These are phyloP conservation scores for Proales similis DNA, from an alignment of 1,140 invertebrate genomes.

Conservation along the genomic window DNA sequence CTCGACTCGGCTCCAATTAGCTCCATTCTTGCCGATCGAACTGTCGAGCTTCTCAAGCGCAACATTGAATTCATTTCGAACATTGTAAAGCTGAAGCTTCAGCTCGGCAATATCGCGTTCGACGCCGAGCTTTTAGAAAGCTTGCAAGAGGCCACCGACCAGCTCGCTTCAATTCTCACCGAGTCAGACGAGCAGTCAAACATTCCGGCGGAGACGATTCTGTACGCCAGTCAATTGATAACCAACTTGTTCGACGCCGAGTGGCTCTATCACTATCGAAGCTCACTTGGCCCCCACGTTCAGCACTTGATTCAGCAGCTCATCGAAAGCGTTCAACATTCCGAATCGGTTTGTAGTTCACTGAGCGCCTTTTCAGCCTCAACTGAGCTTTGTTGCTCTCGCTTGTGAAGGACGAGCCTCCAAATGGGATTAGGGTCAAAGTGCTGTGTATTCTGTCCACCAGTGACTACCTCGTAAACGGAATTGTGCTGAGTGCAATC, in stretches of 20 bases:
- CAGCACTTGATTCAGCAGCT: too few relatives aligned
- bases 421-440: too few relatives aligned
- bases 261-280: constrained; percentile 30
- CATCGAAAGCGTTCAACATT: too few relatives aligned
- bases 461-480: constrained; percentile 15
- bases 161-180: background rate
- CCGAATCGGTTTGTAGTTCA: too few relatives aligned
- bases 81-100: constrained; percentile 11
- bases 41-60: too few relatives aligned
- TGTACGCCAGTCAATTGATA: constrained; percentile 16
- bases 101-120: constrained; percentile 8
- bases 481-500: background rate
- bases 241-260: constrained; percentile 19
- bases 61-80: constrained; percentile 25
- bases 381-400: too few relatives aligned
- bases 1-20: too few relatives aligned
- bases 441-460: constrained; percentile 2
- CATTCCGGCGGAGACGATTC: constrained; percentile 28
- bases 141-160: background rate
- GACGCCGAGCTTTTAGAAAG: too few relatives aligned
- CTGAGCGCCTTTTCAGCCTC: too few relatives aligned
- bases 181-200: constrained; percentile 1
- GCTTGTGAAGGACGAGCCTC: too few relatives aligned
- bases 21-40: too few relatives aligned
- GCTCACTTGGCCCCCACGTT: too few relatives aligned